These are phyloP conservation scores for Uropetala carovei DNA, from an alignment of 2,888 invertebrate species.

Conservation along the genomic window DNA sequence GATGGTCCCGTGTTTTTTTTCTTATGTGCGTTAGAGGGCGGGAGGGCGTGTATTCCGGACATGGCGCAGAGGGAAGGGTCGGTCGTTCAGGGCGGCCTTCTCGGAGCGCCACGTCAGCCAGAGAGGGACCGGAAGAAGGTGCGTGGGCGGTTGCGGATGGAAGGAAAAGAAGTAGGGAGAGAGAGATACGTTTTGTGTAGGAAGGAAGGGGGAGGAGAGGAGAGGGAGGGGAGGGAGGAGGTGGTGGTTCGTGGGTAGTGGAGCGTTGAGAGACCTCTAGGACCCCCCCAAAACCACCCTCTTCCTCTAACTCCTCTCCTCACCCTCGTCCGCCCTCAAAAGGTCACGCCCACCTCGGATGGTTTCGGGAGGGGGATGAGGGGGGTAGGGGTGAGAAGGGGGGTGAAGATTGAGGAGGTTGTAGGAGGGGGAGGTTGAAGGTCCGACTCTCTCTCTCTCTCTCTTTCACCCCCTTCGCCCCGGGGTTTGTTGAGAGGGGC, in stretches of 20 bases:
- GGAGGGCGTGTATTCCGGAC: background rate
- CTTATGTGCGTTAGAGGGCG: background rate
- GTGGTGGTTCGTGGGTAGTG: background rate
- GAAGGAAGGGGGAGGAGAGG: background rate
- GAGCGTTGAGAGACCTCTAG: background rate
- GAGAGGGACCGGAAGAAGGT: conserved; percentile 16
- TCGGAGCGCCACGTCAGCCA: conserved; percentile 7
- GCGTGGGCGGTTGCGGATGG: background rate
- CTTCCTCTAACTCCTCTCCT: background rate
- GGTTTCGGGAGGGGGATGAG: background rate
- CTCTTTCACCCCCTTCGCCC: background rate
- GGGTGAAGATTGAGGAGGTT: background rate
- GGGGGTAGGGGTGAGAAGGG: too few relatives aligned
- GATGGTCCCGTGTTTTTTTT: background rate
- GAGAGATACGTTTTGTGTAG: background rate
- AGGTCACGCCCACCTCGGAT: conserved; percentile 4
- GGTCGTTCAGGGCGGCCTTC: background rate
- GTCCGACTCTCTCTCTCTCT: background rate
- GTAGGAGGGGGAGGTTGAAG: background rate
- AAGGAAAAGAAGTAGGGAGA: background rate
- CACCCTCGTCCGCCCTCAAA: background rate
- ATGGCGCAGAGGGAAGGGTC: background rate
- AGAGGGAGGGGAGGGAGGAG: background rate
- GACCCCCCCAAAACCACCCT: background rate
- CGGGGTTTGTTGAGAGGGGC: background rate